Conservation (phyloP, 2,888 invertebrate species). For the Trachelus troglodyta region DNA sequence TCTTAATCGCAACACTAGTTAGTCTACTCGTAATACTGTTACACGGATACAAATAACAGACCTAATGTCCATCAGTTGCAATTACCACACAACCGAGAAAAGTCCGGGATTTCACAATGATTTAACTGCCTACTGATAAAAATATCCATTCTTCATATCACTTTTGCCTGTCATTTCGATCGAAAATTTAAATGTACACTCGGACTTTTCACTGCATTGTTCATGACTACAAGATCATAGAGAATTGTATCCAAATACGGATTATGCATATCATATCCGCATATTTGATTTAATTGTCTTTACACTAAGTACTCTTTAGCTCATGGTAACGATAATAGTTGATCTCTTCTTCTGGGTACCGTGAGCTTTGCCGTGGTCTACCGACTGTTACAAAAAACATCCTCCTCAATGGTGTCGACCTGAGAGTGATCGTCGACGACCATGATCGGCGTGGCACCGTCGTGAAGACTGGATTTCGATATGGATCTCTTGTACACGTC, state of each 20-base stretch:
- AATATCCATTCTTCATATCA: neutral
- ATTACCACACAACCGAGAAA: neutral
- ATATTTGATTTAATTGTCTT: neutral
- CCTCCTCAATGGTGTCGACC: constrained; percentile 58
- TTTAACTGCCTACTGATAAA: neutral
- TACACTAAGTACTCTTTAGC: constrained; percentile 29
- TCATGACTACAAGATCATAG: neutral
- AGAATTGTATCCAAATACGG: neutral
- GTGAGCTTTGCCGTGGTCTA: constrained; percentile 58
- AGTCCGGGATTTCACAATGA: neutral
- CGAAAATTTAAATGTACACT: neutral
- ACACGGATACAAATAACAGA: neutral
- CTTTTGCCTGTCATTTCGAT: neutral
- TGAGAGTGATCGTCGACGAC: constrained; percentile 66
- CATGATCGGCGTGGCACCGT: constrained; percentile 71
- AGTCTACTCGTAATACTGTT: neutral
- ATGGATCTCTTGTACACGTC: constrained; percentile 69
- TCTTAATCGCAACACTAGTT: neutral
- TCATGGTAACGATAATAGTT: constrained; percentile 54
- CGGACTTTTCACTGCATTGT: neutral
- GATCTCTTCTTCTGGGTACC: constrained; percentile 52
- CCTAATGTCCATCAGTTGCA: neutral
- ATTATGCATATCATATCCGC: neutral
- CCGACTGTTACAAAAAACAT: constrained; percentile 59
- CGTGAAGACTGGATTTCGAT: constrained; percentile 69